Evolutionary conservation across 2,888 invertebrate genomes (phyloP).

Genomic region (Pegoplata infirma): DNA sequence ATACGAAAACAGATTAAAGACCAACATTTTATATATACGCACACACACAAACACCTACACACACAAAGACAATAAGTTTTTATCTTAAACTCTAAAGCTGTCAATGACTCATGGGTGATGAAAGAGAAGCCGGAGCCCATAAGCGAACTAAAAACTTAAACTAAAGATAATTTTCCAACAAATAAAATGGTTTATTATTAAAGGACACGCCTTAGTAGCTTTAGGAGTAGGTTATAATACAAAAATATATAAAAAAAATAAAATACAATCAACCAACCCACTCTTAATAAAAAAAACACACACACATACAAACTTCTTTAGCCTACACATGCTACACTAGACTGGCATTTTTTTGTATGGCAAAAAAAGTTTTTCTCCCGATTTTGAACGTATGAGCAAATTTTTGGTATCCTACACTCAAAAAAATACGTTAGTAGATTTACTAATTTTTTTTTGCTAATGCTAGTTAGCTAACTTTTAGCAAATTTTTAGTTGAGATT

Average conservation of each 20-base stretch:
- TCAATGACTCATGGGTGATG: conserved; percentile 32
- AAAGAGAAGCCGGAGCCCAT: neutral
- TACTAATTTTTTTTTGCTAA: too few species aligned
- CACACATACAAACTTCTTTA: too few species aligned
- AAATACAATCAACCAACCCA: neutral
- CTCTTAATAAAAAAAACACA: neutral
- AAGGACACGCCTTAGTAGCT: conserved; percentile 49
- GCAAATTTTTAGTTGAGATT: too few species aligned
- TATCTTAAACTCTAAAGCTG: conserved; percentile 15
- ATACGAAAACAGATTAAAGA: neutral
- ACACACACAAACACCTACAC: neutral
- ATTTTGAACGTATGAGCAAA: too few species aligned
- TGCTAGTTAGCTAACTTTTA: too few species aligned
- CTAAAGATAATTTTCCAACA: conserved; percentile 36
- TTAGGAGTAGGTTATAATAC: conserved; percentile 12
- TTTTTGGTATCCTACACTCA: too few species aligned
- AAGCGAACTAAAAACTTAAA: conserved; percentile 1
- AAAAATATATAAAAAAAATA: too few species aligned
- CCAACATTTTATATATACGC: neutral
- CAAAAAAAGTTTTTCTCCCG: too few species aligned
- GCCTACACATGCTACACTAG: too few species aligned
- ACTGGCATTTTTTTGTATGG: too few species aligned
- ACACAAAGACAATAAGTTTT: neutral
- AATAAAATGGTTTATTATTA: conserved; percentile 47
- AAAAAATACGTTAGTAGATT: too few species aligned